A percentile compares a stretch with the other conserved stretches of the same genome.
Conservation (phyloP, 2,888 invertebrate species). For the Elegia similella region DNA sequence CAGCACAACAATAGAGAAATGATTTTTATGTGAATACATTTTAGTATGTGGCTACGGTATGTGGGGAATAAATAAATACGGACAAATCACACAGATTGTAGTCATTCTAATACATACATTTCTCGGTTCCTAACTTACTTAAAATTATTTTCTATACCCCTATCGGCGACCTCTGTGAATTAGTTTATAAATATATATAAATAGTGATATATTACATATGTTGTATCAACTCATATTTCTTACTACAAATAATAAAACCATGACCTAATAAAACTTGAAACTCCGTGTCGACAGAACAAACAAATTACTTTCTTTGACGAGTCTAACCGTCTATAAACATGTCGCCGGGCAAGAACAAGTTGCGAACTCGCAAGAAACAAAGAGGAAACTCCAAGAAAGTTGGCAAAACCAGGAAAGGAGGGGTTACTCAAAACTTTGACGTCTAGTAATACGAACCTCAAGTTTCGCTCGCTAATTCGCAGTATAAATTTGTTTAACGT, state of each 20-base stretch:
- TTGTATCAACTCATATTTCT: not conserved
- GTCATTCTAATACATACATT: too few relatives aligned
- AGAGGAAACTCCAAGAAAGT: slow-evolving; percentile 67
- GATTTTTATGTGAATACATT: too few relatives aligned
- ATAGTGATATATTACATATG: too few relatives aligned
- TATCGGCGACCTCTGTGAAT: too few relatives aligned
- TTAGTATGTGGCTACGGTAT: too few relatives aligned
- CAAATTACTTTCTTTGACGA: slow-evolving; percentile 24
- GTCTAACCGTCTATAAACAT: slow-evolving; percentile 54
- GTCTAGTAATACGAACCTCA: slow-evolving; percentile 64
- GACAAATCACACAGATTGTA: too few relatives aligned
- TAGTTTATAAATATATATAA: too few relatives aligned
- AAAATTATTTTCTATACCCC: too few relatives aligned
- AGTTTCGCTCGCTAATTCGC: slow-evolving; percentile 75
- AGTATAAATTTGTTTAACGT: slow-evolving; percentile 81
- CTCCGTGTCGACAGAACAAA: slow-evolving; percentile 18
- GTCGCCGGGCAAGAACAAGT: slow-evolving; percentile 58
- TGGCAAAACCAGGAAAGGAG: slow-evolving; percentile 53
- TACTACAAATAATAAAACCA: not conserved
- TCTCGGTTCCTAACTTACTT: too few relatives aligned
- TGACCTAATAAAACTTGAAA: slow-evolving; percentile 1
- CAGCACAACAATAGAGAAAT: too few relatives aligned
- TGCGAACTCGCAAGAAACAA: slow-evolving; percentile 64
- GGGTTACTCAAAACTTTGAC: slow-evolving; percentile 70
- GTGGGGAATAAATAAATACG: too few relatives aligned